These are phyloP conservation scores for Nycticebus coucang DNA, from an alignment of 2,113 vertebrate genomes.

Conservation along the genomic window DNA sequence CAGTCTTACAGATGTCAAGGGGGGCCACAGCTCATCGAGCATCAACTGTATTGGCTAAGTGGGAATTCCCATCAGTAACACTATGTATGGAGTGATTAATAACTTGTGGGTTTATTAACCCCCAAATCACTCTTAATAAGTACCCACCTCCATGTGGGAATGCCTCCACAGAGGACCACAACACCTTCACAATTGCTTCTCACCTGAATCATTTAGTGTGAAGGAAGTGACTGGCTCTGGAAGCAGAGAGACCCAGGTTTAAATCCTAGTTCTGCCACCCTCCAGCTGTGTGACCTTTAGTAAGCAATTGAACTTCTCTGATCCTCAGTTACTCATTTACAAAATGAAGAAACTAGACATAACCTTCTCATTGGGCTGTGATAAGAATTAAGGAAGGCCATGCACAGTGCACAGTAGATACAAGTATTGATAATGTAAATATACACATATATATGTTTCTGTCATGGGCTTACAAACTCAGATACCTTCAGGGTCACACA, in stretches of 20 bases:
- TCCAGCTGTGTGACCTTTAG: not conserved
- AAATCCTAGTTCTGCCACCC: not conserved
- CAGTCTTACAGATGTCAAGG: not conserved
- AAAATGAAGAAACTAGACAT: not conserved
- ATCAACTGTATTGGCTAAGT: not conserved
- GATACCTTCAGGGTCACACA: not conserved
- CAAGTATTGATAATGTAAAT: fast-evolving
- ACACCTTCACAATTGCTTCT: not conserved
- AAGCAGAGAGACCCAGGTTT: not conserved
- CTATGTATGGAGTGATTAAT: not conserved
- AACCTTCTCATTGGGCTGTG: not conserved
- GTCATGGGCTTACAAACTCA: not conserved
- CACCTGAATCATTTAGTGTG: not conserved
- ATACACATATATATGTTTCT: not conserved
- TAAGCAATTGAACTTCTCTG: not conserved
- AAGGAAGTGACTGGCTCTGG: not conserved
- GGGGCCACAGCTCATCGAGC: not conserved
- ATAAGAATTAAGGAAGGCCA: not conserved
- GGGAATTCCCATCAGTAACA: not conserved
- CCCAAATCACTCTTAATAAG: not conserved
- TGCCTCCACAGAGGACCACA: not conserved
- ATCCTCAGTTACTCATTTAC: not conserved
- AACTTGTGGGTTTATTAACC: slow-evolving; percentile 12
- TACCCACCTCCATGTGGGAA: not conserved
- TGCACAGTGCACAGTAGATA: not conserved